These are phyloP conservation scores for Dryomyza anilis DNA, from an alignment of 2,888 invertebrate genomes.

Conservation along the genomic window DNA sequence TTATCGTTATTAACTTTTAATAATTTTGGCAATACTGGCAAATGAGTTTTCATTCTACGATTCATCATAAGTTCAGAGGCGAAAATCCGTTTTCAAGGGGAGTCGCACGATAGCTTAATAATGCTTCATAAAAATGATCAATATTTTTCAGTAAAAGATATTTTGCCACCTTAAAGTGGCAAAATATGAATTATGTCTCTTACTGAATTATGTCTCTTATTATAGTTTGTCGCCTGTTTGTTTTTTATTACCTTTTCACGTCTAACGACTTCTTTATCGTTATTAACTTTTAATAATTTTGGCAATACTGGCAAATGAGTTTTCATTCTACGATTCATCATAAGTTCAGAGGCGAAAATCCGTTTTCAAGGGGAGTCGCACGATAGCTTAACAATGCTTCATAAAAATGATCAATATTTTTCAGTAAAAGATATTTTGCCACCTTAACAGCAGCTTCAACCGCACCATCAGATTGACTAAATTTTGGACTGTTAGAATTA, in stretches of 20 bases:
- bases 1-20: slow-evolving; percentile 3
- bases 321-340: too few relatives aligned
- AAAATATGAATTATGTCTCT: too few relatives aligned
- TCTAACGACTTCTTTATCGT: slow-evolving; percentile 6
- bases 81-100: too few relatives aligned
- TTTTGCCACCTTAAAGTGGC: slow-evolving; percentile 23
- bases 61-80: slow-evolving; percentile 26
- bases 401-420: slow-evolving; percentile 8
- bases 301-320: slow-evolving; percentile 14
- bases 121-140: background rate
- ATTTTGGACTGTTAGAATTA: slow-evolving; percentile 20
- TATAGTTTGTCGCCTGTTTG: background rate
- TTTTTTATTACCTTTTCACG: background rate
- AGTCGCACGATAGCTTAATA: slow-evolving; percentile 1
- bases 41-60: too few relatives aligned
- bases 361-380: slow-evolving; percentile 19
- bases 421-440: slow-evolving; percentile 12
- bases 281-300: background rate
- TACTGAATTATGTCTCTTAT: background rate
- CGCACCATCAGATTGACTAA: slow-evolving; percentile 21
- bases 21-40: slow-evolving; percentile 8
- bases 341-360: too few relatives aligned
- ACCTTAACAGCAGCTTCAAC: slow-evolving; percentile 13
- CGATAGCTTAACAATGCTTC: background rate
- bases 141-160: slow-evolving; percentile 7